Percentiles rank a stretch among this genome's conserved stretches.
phyloP scores from a whole-genome alignment of 1,140 invertebrate genomes.

The Magallana gigas region DNA sequence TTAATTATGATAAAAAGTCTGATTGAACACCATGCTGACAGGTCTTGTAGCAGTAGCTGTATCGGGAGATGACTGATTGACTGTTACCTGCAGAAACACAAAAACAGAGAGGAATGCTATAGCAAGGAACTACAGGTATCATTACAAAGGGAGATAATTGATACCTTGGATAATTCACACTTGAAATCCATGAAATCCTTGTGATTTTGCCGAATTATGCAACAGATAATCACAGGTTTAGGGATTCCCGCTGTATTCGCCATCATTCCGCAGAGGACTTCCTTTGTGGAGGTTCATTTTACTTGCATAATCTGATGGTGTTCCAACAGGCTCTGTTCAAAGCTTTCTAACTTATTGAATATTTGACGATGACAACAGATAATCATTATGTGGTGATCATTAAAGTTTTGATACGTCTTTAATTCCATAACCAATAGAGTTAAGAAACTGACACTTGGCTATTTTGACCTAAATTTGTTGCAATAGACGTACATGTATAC shows the following conservation, averaged over 20 bases:
- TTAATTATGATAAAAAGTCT: no score
- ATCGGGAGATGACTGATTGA: background rate
- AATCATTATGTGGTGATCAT: no score
- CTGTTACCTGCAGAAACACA: background rate
- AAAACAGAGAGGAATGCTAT: background rate
- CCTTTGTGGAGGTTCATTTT: slow-evolving; percentile 6
- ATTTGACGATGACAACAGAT: no score
- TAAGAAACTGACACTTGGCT: no score
- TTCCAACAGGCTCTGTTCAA: background rate
- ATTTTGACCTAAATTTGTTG: no score
- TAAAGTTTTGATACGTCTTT: no score
- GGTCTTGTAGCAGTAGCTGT: background rate
- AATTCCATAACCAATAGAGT: no score
- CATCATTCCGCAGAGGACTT: background rate
- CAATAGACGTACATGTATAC: no score
- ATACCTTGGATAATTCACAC: slow-evolving; percentile 25
- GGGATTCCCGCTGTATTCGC: background rate
- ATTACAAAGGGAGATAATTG: slow-evolving; percentile 1
- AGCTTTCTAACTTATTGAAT: slow-evolving; percentile 5
- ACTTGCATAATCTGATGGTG: background rate
- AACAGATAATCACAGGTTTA: slow-evolving; percentile 23
- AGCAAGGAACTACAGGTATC: background rate
- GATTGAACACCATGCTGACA: background rate
- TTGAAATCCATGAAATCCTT: background rate
- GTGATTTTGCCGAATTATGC: slow-evolving; percentile 1